Percentiles rank a stretch among this genome's conserved stretches.
These are phyloP conservation scores for Antheraea yamamai DNA, from an alignment of 2,888 invertebrate genomes.

Conservation along the genomic window DNA sequence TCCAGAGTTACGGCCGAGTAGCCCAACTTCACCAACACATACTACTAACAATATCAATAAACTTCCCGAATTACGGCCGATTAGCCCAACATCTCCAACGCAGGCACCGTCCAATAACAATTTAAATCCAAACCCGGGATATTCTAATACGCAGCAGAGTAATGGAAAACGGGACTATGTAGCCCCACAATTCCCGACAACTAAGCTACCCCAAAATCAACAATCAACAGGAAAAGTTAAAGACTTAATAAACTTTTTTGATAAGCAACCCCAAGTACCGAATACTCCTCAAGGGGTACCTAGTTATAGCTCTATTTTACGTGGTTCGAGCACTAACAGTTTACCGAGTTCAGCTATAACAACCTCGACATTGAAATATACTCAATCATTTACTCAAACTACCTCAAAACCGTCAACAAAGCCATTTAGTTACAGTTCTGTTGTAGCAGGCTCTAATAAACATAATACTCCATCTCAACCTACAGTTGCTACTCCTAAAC, in stretches of 20 bases:
- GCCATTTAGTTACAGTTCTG: slow-evolving; percentile 61
- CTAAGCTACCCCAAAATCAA: slow-evolving; percentile 39
- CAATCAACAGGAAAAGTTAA: slow-evolving; percentile 60
- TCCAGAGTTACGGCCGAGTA: slow-evolving; percentile 39
- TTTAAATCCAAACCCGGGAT: slow-evolving; percentile 22
- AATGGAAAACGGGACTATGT: slow-evolving; percentile 61
- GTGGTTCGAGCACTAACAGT: slow-evolving; percentile 45
- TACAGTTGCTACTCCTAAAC: slow-evolving; percentile 40
- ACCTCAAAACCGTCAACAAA: slow-evolving; percentile 46
- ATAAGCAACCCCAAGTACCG: slow-evolving; percentile 48
- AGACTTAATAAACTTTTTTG: slow-evolving; percentile 69
- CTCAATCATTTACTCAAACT: slow-evolving; percentile 33
- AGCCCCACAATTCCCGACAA: slow-evolving; percentile 54
- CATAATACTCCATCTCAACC: slow-evolving; percentile 31
- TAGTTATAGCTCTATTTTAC: slow-evolving; percentile 67
- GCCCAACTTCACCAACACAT: slow-evolving; percentile 28
- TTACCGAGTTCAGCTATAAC: slow-evolving; percentile 30
- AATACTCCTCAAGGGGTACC: slow-evolving; percentile 48
- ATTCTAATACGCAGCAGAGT: slow-evolving; percentile 25
- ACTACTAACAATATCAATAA: slow-evolving; percentile 25
- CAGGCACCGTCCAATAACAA: slow-evolving; percentile 26
- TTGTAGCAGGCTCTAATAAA: slow-evolving; percentile 56
- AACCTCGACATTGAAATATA: slow-evolving; percentile 29
- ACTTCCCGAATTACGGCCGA: slow-evolving; percentile 43
- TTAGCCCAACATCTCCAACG: slow-evolving; percentile 30